Evolutionary conservation across 2,888 invertebrate genomes (phyloP).

Genomic region (Hypomecis punctinalis): DNA sequence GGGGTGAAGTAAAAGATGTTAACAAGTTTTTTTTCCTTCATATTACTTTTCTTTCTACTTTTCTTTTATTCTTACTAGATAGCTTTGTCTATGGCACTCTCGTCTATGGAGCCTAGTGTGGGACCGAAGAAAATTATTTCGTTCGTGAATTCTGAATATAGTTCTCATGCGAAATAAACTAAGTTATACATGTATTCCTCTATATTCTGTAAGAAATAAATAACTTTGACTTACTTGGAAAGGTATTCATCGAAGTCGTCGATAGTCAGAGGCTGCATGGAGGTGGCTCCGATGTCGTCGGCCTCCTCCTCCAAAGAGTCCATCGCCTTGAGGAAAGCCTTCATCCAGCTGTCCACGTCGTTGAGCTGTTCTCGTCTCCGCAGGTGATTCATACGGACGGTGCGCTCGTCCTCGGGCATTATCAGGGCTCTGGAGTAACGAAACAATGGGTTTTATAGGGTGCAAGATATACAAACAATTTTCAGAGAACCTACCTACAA

Average conservation of each 20-base stretch:
- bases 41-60: too few relatives aligned
- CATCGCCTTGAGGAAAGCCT: constrained; percentile 94
- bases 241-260: constrained; percentile 96
- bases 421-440: constrained; percentile 87
- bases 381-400: constrained; percentile 93
- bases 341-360: constrained; percentile 96
- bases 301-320: constrained; percentile 92
- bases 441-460: not conserved
- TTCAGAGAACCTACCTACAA: not conserved
- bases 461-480: not conserved
- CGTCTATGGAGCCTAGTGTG: too few relatives aligned
- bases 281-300: constrained; percentile 93
- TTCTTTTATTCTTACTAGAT: too few relatives aligned
- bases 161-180: too few relatives aligned
- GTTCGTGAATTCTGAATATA: too few relatives aligned
- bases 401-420: constrained; percentile 95
- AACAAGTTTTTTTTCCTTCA: too few relatives aligned
- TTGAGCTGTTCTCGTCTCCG: constrained; percentile 91
- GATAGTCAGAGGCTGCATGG: constrained; percentile 95
- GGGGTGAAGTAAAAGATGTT: too few relatives aligned
- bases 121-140: too few relatives aligned
- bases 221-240: constrained; percentile 93
- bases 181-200: too few relatives aligned
- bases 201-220: too few relatives aligned
- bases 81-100: too few relatives aligned